A percentile compares a stretch with the other conserved stretches of the same genome.
Evolutionary conservation across 2,113 vertebrate genomes (phyloP).

Genomic region (Prietella phreatophila): DNA sequence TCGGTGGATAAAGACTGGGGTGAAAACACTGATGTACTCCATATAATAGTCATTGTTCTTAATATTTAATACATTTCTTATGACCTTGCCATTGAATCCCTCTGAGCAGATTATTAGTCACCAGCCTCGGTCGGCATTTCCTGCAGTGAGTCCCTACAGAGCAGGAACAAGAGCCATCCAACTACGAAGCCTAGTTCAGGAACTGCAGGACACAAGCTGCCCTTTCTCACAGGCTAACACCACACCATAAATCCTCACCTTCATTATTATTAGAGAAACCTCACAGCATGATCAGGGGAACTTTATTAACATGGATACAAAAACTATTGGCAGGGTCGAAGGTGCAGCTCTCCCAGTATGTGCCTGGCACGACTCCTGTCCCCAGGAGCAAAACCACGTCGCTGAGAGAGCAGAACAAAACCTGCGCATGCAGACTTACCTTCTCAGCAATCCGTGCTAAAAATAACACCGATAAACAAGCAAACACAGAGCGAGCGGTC

Average conservation of each 20-base stretch:
- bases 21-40: background rate
- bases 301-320: slow-evolving; percentile 8
- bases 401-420: slow-evolving; percentile 27
- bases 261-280: slow-evolving; percentile 27
- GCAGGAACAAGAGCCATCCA: slow-evolving; percentile 20
- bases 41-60: background rate
- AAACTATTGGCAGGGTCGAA: slow-evolving; percentile 26
- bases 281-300: slow-evolving; percentile 9
- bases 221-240: slow-evolving; percentile 22
- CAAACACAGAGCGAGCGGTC: slow-evolving; percentile 23
- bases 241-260: slow-evolving; percentile 10
- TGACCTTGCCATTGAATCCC: slow-evolving; percentile 24
- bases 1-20: background rate
- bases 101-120: slow-evolving; percentile 40
- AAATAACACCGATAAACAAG: slow-evolving; percentile 43
- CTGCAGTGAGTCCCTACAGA: slow-evolving; percentile 31
- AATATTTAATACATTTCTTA: too few species aligned
- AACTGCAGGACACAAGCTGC: background rate
- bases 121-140: slow-evolving; percentile 29
- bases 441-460: slow-evolving; percentile 32
- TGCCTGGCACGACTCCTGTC: slow-evolving; percentile 27
- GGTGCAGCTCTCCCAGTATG: slow-evolving; percentile 40
- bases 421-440: background rate
- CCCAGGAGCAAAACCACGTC: background rate
- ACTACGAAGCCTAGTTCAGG: background rate